Conservation (phyloP, 1,140 invertebrate species). For the Bombus superbus region DNA sequence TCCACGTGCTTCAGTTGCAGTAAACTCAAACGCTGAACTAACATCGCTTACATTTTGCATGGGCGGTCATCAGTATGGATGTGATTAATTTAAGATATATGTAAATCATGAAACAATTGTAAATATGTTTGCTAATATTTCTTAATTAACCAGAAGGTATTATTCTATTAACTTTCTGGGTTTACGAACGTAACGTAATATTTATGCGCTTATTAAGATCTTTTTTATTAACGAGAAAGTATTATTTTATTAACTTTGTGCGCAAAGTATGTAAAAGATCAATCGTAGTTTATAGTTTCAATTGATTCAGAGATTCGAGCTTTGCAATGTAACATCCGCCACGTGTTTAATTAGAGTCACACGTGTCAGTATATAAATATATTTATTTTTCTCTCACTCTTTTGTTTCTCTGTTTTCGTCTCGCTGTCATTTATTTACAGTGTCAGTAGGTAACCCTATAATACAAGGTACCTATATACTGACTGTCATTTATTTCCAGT, state of each 20-base stretch:
- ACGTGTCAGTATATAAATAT: constrained; percentile 44
- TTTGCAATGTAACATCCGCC: constrained; percentile 19
- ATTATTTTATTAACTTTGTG: background rate
- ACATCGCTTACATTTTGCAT: constrained; percentile 4
- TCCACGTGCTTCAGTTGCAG: background rate
- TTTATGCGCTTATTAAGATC: background rate
- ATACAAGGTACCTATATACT: constrained; percentile 53
- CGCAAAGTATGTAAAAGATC: background rate
- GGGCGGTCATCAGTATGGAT: background rate
- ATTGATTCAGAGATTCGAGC: too few species aligned
- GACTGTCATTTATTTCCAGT: constrained; percentile 56
- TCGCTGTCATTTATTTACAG: constrained; percentile 50
- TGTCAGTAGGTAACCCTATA: constrained; percentile 65
- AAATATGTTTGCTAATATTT: background rate
- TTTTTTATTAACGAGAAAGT: background rate
- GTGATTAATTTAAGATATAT: background rate
- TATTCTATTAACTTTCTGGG: background rate
- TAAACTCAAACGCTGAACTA: too few species aligned
- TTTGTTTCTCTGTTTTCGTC: constrained; percentile 52
- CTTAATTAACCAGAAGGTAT: background rate
- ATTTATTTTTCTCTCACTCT: constrained; percentile 39
- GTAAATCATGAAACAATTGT: background rate
- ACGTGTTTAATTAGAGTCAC: constrained; percentile 41
- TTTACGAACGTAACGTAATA: background rate
- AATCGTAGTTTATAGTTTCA: background rate